Evolutionary conservation across 1,140 invertebrate genomes (phyloP).

Genomic region (Antheraea mylitta): DNA sequence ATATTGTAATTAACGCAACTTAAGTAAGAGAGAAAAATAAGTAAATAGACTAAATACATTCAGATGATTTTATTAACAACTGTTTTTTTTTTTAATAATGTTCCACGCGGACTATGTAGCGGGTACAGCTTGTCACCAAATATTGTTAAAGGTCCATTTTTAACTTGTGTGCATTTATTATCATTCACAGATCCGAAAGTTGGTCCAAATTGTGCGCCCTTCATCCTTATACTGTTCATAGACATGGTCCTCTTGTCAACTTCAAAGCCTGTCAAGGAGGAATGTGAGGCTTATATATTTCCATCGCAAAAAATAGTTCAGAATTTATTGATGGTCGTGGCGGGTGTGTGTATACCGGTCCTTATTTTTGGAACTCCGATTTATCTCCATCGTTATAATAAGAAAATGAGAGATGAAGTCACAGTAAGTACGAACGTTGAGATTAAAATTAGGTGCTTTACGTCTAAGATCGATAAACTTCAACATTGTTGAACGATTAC

Average conservation of each 20-base stretch:
- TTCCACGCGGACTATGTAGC: too few species aligned
- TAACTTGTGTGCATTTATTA: not conserved
- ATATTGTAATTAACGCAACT: too few species aligned
- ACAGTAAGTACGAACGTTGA: constrained; percentile 26
- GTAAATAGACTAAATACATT: too few species aligned
- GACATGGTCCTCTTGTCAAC: constrained; percentile 94
- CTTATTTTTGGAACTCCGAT: constrained; percentile 96
- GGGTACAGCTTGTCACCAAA: too few species aligned
- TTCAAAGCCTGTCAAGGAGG: constrained; percentile 54
- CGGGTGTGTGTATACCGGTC: constrained; percentile 85
- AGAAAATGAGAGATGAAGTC: constrained; percentile 45
- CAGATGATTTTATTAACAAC: too few species aligned
- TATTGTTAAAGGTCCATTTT: not conserved
- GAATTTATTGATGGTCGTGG: constrained; percentile 87
- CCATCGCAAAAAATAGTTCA: constrained; percentile 85
- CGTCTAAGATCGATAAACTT: too few species aligned
- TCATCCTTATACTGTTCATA: constrained; percentile 93
- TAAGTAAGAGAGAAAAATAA: too few species aligned
- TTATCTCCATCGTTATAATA: constrained; percentile 84
- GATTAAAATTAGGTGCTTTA: not conserved
- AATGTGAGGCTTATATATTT: constrained; percentile 84
- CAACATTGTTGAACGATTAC: too few species aligned
- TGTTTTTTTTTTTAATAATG: too few species aligned
- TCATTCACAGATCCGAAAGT: constrained; percentile 34
- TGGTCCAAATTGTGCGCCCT: constrained; percentile 85